Base-by-base conservation (phyloP, 2,797 vertebrate species). In the Manis javanica region DNA sequence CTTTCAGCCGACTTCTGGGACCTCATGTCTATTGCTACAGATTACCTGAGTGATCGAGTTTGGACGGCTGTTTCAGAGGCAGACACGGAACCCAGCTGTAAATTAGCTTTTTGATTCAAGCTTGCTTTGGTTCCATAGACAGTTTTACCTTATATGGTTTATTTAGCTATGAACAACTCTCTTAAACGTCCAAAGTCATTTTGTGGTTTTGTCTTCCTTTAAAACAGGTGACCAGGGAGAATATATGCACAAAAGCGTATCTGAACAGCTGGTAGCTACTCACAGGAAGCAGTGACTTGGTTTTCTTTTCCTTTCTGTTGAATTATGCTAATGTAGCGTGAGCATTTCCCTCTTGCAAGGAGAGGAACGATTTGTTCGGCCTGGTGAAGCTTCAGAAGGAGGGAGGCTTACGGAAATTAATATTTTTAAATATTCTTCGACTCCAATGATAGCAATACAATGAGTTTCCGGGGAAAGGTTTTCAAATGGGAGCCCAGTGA, bases 381-480 rank as follows among this genome's bases (percentile, higher is more conserved):
- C 39, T 15, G 15, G 90, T 95, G 96, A 97, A 95, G 94, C 97
- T 97, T 96, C 96, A 97, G 85, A 91, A 95, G 90, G 88, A 94
- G 96, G 91, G 92, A 61, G 49, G 49, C 91, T 94, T 97, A 77
- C 95, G 82, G 75, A 87, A 95, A 77, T 37, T 51, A 6, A 9
- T 51, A 72, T 97, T 97, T 96, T 96, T 21, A 90, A 96, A 79
- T 81, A 90, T 75, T 98, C 97, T 96, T 64, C 51, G 87, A 93
- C 85, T 96, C 75, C 78, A 87, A n/a, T 95, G 96, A 77, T 95
- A n/a, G 53, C 87, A 93, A 34, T 89, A 95, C 95, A 87, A 99
- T 99, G 99, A 99, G 99, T 98, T 99, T 99, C 98, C 99, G 99
- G 94, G 99, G 98, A 95, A 99, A 98, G 98, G 98, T 98, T 91